Evolutionary conservation across 2,888 invertebrate genomes (phyloP).

Genomic region (Archips xylosteana): DNA sequence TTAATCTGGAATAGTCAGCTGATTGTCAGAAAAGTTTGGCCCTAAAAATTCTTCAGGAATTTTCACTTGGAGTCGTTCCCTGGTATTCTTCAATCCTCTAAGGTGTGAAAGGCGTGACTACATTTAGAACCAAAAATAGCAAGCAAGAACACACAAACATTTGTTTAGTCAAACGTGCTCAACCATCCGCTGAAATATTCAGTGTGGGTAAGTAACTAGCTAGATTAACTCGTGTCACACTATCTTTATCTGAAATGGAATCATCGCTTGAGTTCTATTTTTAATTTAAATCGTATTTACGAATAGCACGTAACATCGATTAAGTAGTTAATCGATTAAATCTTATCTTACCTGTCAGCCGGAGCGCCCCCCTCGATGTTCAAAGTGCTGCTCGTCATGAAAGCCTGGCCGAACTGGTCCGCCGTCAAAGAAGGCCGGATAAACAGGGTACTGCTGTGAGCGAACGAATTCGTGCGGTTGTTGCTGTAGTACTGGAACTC

Average conservation of each 20-base stretch:
- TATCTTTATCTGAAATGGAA: background rate
- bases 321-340: background rate
- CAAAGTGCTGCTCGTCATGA: constrained; percentile 80
- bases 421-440: constrained; percentile 87
- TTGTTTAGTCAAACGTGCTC: too few relatives aligned
- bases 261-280: background rate
- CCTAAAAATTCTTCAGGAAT: too few relatives aligned
- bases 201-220: too few relatives aligned
- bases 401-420: constrained; percentile 82
- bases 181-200: too few relatives aligned
- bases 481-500: constrained; percentile 90
- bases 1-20: too few relatives aligned
- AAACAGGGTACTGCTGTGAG: constrained; percentile 83
- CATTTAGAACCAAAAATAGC: too few relatives aligned
- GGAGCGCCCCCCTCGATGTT: constrained; percentile 87
- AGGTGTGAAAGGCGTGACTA: too few relatives aligned
- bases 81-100: too few relatives aligned
- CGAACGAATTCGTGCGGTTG: constrained; percentile 88
- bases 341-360: constrained; percentile 80
- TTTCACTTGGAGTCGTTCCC: too few relatives aligned
- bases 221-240: background rate
- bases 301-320: constrained; percentile 7
- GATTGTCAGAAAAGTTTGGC: too few relatives aligned
- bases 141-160: too few relatives aligned
- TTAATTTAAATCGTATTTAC: constrained; percentile 1